Conservation (phyloP, 2,797 vertebrate genomes). For the Sitta carolinensis region DNA sequence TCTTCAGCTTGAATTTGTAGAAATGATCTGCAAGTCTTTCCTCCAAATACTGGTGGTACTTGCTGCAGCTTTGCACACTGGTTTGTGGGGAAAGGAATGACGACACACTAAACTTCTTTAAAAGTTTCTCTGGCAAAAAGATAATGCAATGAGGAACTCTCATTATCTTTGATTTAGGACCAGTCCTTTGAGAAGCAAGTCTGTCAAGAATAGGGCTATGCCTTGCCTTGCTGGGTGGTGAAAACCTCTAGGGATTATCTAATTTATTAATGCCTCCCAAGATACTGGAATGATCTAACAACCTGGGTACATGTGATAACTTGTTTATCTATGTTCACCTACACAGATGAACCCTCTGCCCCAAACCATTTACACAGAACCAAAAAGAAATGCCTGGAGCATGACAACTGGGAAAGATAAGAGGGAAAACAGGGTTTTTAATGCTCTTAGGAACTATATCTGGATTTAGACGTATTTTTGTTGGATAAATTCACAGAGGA, state of each 20-base stretch:
- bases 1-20: neutral
- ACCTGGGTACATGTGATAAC: neutral
- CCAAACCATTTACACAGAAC: neutral
- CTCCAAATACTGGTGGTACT: neutral
- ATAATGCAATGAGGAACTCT: neutral
- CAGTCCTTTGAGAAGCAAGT: neutral
- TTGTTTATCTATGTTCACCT: neutral
- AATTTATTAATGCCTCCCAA: neutral
- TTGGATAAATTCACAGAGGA: neutral
- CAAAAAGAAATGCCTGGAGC: conserved; percentile 4
- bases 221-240: neutral
- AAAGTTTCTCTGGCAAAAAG: neutral
- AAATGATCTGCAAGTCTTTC: neutral
- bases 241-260: neutral
- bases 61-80: neutral
- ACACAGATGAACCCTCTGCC: neutral
- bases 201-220: neutral
- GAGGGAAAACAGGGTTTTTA: neutral
- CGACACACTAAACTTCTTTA: neutral
- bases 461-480: neutral
- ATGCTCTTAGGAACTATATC: neutral
- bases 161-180: neutral
- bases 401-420: neutral
- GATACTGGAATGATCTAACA: neutral
- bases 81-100: neutral